Evolutionary conservation across 2,888 invertebrate genomes (phyloP).

Genomic region (Drosophila formosana): DNA sequence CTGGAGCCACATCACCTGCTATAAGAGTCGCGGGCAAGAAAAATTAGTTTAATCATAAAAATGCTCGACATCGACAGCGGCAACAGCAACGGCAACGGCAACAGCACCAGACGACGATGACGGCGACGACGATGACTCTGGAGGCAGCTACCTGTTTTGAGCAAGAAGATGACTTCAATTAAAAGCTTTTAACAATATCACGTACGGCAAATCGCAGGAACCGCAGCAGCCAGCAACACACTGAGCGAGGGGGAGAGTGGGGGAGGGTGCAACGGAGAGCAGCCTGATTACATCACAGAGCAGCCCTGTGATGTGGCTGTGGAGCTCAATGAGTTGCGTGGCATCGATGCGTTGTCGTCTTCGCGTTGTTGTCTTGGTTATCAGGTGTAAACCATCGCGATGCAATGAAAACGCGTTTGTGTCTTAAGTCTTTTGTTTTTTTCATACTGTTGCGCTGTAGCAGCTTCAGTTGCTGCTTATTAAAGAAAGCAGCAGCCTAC

Average conservation of each 20-base stretch:
- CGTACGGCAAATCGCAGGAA: conserved; percentile 79
- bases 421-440: conserved; percentile 72
- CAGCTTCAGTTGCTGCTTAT: conserved; percentile 53
- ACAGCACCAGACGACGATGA: not conserved
- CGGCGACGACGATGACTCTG: conserved; percentile 49
- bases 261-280: conserved; percentile 12
- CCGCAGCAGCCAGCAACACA: conserved; percentile 26
- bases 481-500: conserved; percentile 50
- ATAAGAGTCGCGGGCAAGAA: conserved; percentile 69
- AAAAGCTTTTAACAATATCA: conserved; percentile 84
- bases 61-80: conserved; percentile 74
- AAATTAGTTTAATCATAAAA: conserved; percentile 83
- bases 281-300: conserved; percentile 76
- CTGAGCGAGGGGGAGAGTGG: not conserved
- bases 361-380: conserved; percentile 50
- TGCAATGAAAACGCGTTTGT: conserved; percentile 72
- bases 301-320: conserved; percentile 71
- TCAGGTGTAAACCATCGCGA: conserved; percentile 78
- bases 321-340: conserved; percentile 61
- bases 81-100: conserved; percentile 34
- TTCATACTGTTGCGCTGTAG: not conserved
- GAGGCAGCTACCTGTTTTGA: conserved; percentile 79
- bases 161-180: conserved; percentile 83
- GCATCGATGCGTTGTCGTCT: conserved; percentile 30
- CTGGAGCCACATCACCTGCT: conserved; percentile 74